phyloP scores from a whole-genome alignment of 2,113 vertebrate genomes.

The Hippocampus abdominalis region DNA sequence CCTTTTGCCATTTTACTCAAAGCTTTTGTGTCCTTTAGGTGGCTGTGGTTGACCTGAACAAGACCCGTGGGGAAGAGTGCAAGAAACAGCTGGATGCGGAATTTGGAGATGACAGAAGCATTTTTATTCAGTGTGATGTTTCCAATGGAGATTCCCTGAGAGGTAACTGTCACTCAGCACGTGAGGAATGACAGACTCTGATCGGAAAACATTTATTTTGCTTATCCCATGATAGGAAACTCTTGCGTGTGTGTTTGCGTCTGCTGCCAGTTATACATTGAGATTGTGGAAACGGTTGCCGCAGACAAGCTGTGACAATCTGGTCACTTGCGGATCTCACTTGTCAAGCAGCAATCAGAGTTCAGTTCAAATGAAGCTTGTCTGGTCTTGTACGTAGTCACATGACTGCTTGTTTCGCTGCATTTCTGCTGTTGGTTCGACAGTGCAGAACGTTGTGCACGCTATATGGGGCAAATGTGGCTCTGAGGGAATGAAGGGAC shows the following conservation, averaged over 20 bases:
- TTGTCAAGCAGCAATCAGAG: background rate
- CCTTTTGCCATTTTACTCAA: background rate
- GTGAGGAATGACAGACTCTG: background rate
- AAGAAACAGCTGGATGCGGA: slow-evolving; percentile 77
- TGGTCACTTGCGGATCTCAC: slow-evolving; percentile 5
- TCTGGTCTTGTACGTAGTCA: background rate
- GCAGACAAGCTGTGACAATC: background rate
- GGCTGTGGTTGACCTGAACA: slow-evolving; percentile 82
- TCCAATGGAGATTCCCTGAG: slow-evolving; percentile 77
- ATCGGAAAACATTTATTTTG: background rate
- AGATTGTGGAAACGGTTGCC: background rate
- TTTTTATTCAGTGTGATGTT: slow-evolving; percentile 88
- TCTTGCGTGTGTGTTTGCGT: background rate
- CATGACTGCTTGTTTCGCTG: background rate
- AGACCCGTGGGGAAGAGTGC: slow-evolving; percentile 75
- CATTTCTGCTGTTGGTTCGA: background rate
- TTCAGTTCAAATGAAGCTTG: slow-evolving; percentile 3
- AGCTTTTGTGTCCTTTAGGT: slow-evolving; percentile 63
- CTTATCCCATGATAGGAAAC: background rate
- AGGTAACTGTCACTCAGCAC: slow-evolving; percentile 69
- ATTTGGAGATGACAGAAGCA: slow-evolving; percentile 79
- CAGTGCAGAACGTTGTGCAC: background rate
- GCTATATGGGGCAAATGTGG: background rate
- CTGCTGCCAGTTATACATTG: background rate
- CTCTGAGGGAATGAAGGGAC: slow-evolving; percentile 21